Evolutionary conservation across 2,888 invertebrate genomes (phyloP), one percentile per base, ranked within the genome.

Genomic region (Lamellibrachia columna): DNA sequence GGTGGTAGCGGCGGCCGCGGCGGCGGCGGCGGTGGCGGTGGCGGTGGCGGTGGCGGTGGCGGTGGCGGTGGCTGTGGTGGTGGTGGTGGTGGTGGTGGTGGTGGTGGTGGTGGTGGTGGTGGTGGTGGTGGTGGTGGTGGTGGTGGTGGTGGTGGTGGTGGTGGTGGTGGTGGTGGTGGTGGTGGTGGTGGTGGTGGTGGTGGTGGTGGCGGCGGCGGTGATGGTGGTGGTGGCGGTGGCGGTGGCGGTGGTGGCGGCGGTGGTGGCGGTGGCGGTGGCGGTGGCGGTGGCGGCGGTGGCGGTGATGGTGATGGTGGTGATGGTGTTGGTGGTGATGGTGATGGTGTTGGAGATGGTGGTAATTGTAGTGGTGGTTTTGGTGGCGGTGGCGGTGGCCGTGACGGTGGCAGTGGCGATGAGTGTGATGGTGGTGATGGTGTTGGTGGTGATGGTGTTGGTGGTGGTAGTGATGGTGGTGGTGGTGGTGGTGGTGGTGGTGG

Each of bases 131-230:
- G 55, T 93, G 92, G 91, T 92, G 92, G 90, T 92, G 90, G 53
- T 93, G 90, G 91, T 93, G 90, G 55, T 93, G 92, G 53, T 93
- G 92, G 0, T 93, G 92, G 53, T 93, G 92, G 22, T 93, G 92
- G 6, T 93, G 92, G 55, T 93, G 92, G 15, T 93, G 92, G 1
- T 93, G 92, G 52, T 93, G 92, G 53, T 93, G 90, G 15, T 93
- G 92, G 15, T 93, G 92, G 15, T 93, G 90, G n/a, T 93, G 75
- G 6, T 92, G 90, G 52, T 93, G 92, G 58, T 92, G 91, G 58
- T 92, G 91, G 52, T 93, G 52, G 3, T 93, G 75, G 22, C 90
- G 53, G 53, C 55, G 91, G 52, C 92, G 60, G 40, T 90, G 90
- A 2, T 92, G 90, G 53, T 75, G 92, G 28, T 92, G 90, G 53